Conservation (phyloP, 2,888 invertebrate genomes). For the Strigamia maritima region DNA sequence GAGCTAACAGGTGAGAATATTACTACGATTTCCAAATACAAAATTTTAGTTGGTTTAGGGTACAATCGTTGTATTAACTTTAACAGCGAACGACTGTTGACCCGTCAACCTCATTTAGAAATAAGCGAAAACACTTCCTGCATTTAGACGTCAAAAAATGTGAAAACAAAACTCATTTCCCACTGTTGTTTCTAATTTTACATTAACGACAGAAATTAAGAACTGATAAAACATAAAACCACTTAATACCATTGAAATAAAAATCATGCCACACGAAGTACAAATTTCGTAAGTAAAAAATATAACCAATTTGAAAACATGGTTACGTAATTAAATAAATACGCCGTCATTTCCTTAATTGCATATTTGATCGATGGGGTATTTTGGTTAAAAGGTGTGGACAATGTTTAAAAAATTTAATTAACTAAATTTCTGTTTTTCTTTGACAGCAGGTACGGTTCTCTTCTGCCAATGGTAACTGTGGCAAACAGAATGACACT, state of each 20-base stretch:
- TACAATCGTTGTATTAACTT: neutral
- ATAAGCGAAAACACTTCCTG: neutral
- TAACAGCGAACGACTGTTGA: neutral
- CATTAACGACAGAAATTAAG: neutral
- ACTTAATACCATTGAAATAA: neutral
- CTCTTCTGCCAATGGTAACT: slow-evolving; percentile 36
- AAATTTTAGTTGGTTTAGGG: neutral
- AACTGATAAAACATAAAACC: neutral
- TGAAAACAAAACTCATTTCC: neutral
- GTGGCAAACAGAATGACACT: slow-evolving; percentile 60
- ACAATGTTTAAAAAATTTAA: neutral
- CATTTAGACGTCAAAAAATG: neutral
- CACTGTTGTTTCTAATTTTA: neutral
- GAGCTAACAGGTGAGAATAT: slow-evolving; percentile 7
- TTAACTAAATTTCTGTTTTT: neutral
- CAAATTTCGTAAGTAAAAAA: neutral
- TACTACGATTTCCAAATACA: neutral
- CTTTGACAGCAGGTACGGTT: neutral
- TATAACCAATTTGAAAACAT: neutral
- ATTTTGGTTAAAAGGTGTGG: neutral
- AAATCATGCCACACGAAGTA: neutral
- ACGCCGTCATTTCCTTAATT: neutral
- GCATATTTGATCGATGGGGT: neutral
- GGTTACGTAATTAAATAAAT: neutral
- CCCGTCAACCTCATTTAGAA: neutral